A percentile compares a stretch with the other conserved stretches of the same genome.
Evolutionary conservation across 2,113 vertebrate species (phyloP).

Genomic region (Tachysurus fulvidraco): DNA sequence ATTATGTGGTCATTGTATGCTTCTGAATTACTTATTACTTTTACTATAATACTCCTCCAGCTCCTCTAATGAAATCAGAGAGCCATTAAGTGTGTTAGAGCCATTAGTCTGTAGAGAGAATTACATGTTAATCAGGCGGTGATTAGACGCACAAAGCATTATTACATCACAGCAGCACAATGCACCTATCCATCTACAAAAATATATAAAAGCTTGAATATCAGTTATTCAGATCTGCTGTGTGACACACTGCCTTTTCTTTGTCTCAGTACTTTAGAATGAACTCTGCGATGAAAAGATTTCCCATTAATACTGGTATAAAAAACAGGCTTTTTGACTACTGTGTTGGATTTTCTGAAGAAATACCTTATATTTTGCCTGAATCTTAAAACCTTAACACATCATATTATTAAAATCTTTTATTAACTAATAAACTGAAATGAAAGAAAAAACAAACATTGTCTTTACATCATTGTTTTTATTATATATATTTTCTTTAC

Average conservation of each 20-base stretch:
- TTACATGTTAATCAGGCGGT: not conserved
- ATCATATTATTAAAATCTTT: not conserved
- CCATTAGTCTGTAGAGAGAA: slow-evolving; percentile 24
- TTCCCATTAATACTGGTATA: not conserved
- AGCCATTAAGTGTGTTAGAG: not conserved
- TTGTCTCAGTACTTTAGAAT: not conserved
- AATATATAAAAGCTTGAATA: not conserved
- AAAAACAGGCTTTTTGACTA: not conserved
- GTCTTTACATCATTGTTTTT: no score
- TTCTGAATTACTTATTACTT: not conserved
- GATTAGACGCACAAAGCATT: not conserved
- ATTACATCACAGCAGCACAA: slow-evolving; percentile 1
- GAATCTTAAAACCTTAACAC: not conserved
- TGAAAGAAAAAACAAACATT: not conserved
- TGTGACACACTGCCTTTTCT: not conserved
- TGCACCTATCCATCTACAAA: not conserved
- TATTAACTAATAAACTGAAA: not conserved
- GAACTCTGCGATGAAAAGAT: not conserved
- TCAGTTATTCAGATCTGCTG: not conserved
- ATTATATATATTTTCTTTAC: no score
- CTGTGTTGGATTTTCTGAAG: not conserved
- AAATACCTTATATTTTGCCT: not conserved
- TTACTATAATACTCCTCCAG: not conserved
- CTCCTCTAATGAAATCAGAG: not conserved
- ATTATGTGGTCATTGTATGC: not conserved